These are phyloP conservation scores for Liposcelis brunnea DNA, from an alignment of 2,888 invertebrate genomes.

Conservation along the genomic window DNA sequence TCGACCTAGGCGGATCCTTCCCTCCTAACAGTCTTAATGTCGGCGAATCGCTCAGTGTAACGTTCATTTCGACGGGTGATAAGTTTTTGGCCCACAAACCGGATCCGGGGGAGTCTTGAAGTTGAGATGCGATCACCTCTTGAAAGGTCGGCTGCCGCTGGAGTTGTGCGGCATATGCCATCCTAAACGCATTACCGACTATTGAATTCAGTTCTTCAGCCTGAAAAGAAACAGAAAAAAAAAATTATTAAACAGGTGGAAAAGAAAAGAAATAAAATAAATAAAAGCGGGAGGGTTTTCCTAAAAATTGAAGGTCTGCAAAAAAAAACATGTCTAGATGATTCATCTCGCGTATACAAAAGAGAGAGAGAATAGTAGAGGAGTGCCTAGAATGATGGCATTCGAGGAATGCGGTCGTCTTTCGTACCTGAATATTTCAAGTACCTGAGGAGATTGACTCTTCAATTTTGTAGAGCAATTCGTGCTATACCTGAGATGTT, in stretches of 20 bases:
- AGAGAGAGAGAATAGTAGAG: constrained; percentile 8
- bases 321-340: neutral
- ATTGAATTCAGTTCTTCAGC: constrained; percentile 74
- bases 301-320: neutral
- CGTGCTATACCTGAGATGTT: no score
- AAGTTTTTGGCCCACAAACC: constrained; percentile 16
- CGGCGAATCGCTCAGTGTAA: neutral
- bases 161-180: constrained; percentile 76
- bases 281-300: constrained; percentile 8
- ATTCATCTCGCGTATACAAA: neutral
- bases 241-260: constrained; percentile 60
- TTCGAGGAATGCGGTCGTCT: constrained; percentile 22
- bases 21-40: constrained; percentile 21
- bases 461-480: no score
- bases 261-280: constrained; percentile 21
- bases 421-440: no score
- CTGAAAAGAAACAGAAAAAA: constrained; percentile 32
- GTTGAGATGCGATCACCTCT: constrained; percentile 46
- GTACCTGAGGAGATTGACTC: neutral
- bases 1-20: constrained; percentile 38
- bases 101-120: constrained; percentile 20
- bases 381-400: constrained; percentile 18
- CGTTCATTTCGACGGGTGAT: constrained; percentile 12
- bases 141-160: constrained; percentile 47
- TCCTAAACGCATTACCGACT: constrained; percentile 81